A percentile compares a stretch with the other conserved stretches of the same genome.
phyloP scores from a whole-genome alignment of 2,888 invertebrate species.

The Dynastes grantii region DNA sequence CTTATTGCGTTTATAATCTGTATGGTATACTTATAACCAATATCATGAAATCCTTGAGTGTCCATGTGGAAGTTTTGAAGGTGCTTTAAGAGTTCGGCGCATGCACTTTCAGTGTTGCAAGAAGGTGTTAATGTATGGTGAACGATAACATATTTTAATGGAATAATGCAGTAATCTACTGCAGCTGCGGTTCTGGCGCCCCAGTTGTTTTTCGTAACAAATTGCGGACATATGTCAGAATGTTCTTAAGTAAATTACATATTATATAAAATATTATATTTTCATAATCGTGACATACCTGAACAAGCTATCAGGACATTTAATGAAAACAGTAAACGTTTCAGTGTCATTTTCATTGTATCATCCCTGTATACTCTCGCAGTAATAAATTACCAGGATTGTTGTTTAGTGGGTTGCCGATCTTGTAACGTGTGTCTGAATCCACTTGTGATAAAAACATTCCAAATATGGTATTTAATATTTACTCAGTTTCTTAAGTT shows the following conservation, averaged over 20 bases:
- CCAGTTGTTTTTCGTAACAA: slow-evolving; percentile 76
- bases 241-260: slow-evolving; percentile 32
- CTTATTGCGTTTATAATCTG: background rate
- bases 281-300: slow-evolving; percentile 10
- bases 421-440: slow-evolving; percentile 6
- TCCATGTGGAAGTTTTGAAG: slow-evolving; percentile 74
- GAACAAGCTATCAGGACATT: background rate
- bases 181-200: slow-evolving; percentile 71
- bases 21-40: background rate
- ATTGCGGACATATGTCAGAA: slow-evolving; percentile 70
- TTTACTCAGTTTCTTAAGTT: slow-evolving; percentile 43
- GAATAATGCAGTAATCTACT: slow-evolving; percentile 73
- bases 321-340: slow-evolving; percentile 7
- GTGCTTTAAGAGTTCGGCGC: slow-evolving; percentile 67
- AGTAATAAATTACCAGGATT: background rate
- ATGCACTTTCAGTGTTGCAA: slow-evolving; percentile 70
- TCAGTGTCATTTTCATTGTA: background rate
- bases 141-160: slow-evolving; percentile 73
- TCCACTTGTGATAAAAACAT: slow-evolving; percentile 43
- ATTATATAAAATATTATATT: background rate
- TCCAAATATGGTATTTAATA: slow-evolving; percentile 49
- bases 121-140: slow-evolving; percentile 74
- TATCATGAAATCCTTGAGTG: slow-evolving; percentile 34
- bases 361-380: background rate
- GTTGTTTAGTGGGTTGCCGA: slow-evolving; percentile 42